Base-by-base conservation (phyloP, 1,140 invertebrate genomes). In the Chionoecetes opilio region DNA sequence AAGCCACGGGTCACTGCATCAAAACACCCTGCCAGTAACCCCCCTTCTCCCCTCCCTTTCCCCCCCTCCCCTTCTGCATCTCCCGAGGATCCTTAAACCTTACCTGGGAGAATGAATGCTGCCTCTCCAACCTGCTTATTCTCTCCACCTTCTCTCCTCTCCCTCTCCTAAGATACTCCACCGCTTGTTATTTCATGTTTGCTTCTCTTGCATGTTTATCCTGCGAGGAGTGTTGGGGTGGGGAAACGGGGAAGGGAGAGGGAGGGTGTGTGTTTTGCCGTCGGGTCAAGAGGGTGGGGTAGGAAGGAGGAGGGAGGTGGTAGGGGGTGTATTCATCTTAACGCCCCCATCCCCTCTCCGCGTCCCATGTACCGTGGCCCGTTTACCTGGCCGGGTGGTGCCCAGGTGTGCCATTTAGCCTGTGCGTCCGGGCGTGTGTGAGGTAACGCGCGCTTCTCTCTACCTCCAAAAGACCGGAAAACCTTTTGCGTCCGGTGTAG, bases 131-230 rank as follows among this genome's bases (percentile, higher is more conserved):
- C 41, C 21, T n/a, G 63, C 63, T 75, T 75, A 75, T 75, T 75
- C 63, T 75, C 63, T 26, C 21, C 63, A 26, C 63, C n/a, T 75
- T 26, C 63, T 75, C n/a, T 26, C n/a, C n/a, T 26, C 63, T 75
- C n/a, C 63, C 63, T 75, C 63, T 75, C 9, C 63, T 75, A 75
- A 75, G 63, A 75, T 75, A 75, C 63, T 75, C 63, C 63, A 75
- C n/a, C n/a, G 63, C 21, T 75, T n/a, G 63, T 75, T 75, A 75
- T n/a, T 75, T 26, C 21, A 26, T 75, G 63, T 75, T 75, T 75
- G n/a, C 63, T 75, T n/a, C 21, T 75, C n/a, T 75, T 75, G n/a
- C 63, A n/a, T 75, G n/a, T 75, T 75, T 21, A 75, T 75, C 63
- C 21, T 26, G 9, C n/a, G n/a, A n/a, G n/a, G n/a, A n/a, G n/a